Conservation (phyloP, 2,113 vertebrate genomes). For the Paramisgurnus dabryanus region DNA sequence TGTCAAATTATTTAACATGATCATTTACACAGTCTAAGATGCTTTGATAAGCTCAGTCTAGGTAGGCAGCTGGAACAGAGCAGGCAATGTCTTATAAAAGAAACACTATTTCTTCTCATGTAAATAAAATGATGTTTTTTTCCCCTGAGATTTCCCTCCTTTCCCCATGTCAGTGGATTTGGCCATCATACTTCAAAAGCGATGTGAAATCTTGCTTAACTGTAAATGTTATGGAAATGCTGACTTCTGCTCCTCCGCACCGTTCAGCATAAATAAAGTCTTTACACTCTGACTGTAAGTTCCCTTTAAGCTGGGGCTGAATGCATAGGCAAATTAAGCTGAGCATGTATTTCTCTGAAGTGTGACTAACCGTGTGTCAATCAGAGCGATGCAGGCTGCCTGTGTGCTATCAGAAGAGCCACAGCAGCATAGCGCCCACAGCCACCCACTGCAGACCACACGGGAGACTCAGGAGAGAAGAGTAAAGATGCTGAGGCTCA, state of each 20-base stretch:
- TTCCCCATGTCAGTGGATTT: neutral
- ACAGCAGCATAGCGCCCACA: conserved; percentile 13
- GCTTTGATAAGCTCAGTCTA: neutral
- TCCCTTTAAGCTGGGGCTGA: conserved; percentile 41
- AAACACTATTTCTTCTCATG: neutral
- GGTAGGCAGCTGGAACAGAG: neutral
- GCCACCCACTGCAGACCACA: conserved; percentile 28
- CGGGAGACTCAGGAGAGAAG: conserved; percentile 52
- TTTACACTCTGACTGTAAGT: conserved; percentile 35
- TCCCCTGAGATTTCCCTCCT: neutral
- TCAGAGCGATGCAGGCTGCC: conserved; percentile 13
- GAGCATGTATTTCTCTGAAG: conserved; percentile 51
- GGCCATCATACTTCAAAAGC: conserved; percentile 25
- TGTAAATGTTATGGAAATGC: conserved; percentile 25
- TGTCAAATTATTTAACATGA: no score
- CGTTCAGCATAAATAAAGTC: conserved; percentile 37
- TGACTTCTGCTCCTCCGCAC: conserved; percentile 31
- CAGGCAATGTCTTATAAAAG: neutral
- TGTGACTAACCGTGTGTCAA: conserved; percentile 50
- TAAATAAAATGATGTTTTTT: neutral
- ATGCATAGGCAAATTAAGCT: conserved; percentile 50
- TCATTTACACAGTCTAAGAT: no score
- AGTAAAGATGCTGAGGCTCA: conserved; percentile 30
- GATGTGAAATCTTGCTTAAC: conserved; percentile 22
- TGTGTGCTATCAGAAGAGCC: conserved; percentile 22